Evolutionary conservation across 2,797 vertebrate species (phyloP), one percentile per base, ranked within the genome.

Genomic region (Percopsis omiscomaycus): DNA sequence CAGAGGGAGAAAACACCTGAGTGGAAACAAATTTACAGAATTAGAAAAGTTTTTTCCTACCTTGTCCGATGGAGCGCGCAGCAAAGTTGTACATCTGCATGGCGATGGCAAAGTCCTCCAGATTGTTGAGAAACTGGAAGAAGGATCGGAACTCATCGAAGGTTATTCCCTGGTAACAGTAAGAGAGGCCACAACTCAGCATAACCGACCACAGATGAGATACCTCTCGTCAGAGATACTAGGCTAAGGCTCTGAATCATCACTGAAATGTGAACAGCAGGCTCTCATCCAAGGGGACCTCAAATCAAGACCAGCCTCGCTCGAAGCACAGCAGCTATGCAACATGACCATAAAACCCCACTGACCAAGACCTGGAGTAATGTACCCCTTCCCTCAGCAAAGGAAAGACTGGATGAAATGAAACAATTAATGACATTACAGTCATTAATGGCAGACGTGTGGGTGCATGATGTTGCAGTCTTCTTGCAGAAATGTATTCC

Each of bases 61-160:
- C 97, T 94, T 99, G 96, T 74, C 97, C 97, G 79, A 99, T 97
- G 75, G 98, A 97, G 71, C 96, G 95, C 77, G 93, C 93, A 68
- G 97, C 98, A 87, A 98, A 98, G 84, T 98, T 99, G 89, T 99
- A 99, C 98, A 99, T 99, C 86, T 99, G 96, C 95, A 99, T 95
- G 77, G 98, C 97, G 73, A 99, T 99, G 72, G 98, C 89, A 67
- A 99, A 99, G 81, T 99, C 98, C 90, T 99, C 98, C 13, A 99
- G 91, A 83, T 99, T 99, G 91, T 99, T 99, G 77, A 99, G 92
- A 84, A 99, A 99, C 80, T 99, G 98, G 92, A 99, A 99, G 90
- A 99, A 99, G 66, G 96, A 97, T 69, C 96, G 94, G 84, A 99
- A 99, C 87, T 99, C 98, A 60, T 99, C 98, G 77, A 99, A 99